Evolutionary conservation across 2,888 invertebrate species (phyloP), one percentile per base, ranked within the genome.

Genomic region (Lasioglossum malachurum): DNA sequence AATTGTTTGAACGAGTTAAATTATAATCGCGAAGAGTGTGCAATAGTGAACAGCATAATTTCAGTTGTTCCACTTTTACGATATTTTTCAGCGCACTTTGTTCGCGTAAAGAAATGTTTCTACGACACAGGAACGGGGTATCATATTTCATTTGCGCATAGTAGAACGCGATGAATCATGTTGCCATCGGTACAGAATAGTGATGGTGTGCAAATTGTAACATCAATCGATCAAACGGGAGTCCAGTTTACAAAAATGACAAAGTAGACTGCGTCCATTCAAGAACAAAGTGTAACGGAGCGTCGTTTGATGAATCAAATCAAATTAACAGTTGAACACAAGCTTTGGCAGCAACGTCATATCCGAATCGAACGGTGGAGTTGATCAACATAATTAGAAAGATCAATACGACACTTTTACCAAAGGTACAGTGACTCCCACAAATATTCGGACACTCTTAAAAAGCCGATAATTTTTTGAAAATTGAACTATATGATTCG

Each of bases 181-280:
- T 5, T 14, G 41, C 41, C n/a, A 14, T 23, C 12, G 41, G 5
- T 10, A 5, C 41, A 41, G 41, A n/a, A 41, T 14, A 71, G 71
- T 0, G 71, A 71, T 71, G 71, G n/a, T 38, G 69, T 71, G 71
- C 38, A 71, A 71, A 41, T 41, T 41, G 38, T n/a, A n/a, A 71
- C 41, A 41, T n/a, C 71, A 41, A 38, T 71, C 41, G 38, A 38
- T 41, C 38, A 41, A 41, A n/a, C n/a, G 12, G 14, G 71, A n/a
- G n/a, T 71, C 12, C 14, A 41, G 38, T 41, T 71, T 41, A 71
- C 38, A 71, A 71, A 41, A 71, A 41, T 5, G 71, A 41, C 41
- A 23, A 71, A 71, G n/a, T 67, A 41, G 41, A n/a, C n/a, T 41
- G 23, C 2, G 41, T 14, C 71, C 8, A 41, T n/a, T n/a, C 23